Percentiles rank a stretch among this genome's conserved stretches.
Evolutionary conservation across 2,888 invertebrate species (phyloP).

Genomic region (Selenia dentaria): DNA sequence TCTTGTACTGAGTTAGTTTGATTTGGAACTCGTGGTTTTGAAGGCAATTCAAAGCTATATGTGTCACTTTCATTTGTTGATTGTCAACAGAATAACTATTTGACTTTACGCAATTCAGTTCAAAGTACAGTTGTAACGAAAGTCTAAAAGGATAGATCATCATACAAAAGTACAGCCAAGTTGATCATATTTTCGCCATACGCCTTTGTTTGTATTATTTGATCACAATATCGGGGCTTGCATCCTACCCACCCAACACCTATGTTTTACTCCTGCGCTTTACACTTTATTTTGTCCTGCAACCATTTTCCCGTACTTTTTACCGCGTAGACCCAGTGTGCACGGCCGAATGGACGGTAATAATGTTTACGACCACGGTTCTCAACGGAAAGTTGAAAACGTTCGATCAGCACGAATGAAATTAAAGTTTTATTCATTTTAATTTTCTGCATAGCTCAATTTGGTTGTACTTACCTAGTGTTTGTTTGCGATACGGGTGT

Average conservation of each 20-base stretch:
- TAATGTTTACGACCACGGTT: conserved; percentile 15
- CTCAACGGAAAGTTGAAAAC: conserved; percentile 17
- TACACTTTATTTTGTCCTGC: conserved; percentile 58
- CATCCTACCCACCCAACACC: conserved; percentile 50
- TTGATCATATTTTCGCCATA: conserved; percentile 47
- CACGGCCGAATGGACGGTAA: conserved; percentile 47
- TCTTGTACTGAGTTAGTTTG: conserved; percentile 36
- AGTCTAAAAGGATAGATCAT: too few species aligned
- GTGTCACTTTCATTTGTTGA: background rate
- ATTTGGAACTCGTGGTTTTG: too few species aligned
- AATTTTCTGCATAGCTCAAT: conserved; percentile 52
- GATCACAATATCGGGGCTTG: conserved; percentile 69
- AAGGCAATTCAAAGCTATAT: too few species aligned
- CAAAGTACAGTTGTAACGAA: conserved; percentile 38
- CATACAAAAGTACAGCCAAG: conserved; percentile 75
- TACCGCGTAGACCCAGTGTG: conserved; percentile 49
- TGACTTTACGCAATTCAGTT: too few species aligned
- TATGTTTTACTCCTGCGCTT: conserved; percentile 44
- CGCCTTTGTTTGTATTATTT: conserved; percentile 52
- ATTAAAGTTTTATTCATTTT: conserved; percentile 26
- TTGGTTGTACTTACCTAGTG: conserved; percentile 74
- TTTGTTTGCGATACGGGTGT: conserved; percentile 68
- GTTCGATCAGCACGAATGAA: conserved; percentile 34
- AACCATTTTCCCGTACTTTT: conserved; percentile 50
- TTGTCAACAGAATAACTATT: too few species aligned